Base-by-base conservation (phyloP, 1,140 invertebrate species). In the Steinernema feltiae region DNA sequence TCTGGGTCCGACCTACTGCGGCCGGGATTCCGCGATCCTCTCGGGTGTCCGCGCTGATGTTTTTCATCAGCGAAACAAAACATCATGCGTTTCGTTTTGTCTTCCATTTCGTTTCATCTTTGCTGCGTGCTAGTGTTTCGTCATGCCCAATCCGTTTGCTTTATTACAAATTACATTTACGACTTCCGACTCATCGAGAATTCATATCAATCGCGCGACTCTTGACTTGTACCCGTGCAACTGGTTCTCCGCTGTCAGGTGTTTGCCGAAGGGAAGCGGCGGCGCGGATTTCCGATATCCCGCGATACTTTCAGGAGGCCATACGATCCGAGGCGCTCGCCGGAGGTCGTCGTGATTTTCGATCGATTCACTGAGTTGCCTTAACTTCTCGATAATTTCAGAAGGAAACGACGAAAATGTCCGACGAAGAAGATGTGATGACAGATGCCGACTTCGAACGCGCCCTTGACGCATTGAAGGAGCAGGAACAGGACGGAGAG, bases 381-480 rank as follows among this genome's bases (percentile, higher is more conserved):
- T 63, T 27, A 63, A 27, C 24, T 46, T 46, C n/a, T 46, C 41
- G n/a, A n/a, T n/a, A 21, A n/a, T 63, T 63, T 63, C 53, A 63
- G 53, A 63, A 63, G 35, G 53, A 63, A 63, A 3, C 12, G 3
- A 7, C 53, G 7, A 27, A 63, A 3, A 63, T 63, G 53, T n/a
- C 15, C 53, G 72, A 80, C 69, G 73, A 73, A 30, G 80, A 79
- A 15, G 53, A 76, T 24, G 69, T 82, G 48, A 84, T 83, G 82
- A 84, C 82, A 18, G 82, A 83, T 75, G 82, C 75, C 30, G 82
- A 83, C 69, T 84, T 83, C 32, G 82, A 83, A 53, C 31, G 71
- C n/a, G 82, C 82, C 21, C 29, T 83, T 41, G 82, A 84, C 53
- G 63, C 48, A 29, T 70, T 84, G n/a, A 70, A 73, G 32, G 79